Evolutionary conservation across 1,140 invertebrate species (phyloP), one percentile per base, ranked within the genome.

Genomic region (Steinernema feltiae): DNA sequence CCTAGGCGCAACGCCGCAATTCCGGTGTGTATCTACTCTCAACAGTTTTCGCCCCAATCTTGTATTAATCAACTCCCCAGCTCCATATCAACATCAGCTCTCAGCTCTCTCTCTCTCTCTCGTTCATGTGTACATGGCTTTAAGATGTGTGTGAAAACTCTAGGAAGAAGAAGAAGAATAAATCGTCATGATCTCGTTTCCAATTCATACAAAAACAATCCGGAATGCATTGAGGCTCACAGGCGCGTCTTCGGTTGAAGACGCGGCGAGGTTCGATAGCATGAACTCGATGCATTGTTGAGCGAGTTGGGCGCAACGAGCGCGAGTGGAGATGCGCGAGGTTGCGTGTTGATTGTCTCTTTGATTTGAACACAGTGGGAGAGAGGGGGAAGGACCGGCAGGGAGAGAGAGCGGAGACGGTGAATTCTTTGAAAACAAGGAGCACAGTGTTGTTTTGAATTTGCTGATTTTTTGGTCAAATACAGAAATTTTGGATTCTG

Each of bases 161-260:
- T n/a, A 63, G 24, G 53, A 63, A 41, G 35, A 41, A 41, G 7
- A 41, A 41, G 35, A 41, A 41, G 53, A 63, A 63, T 63, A 63
- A 63, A 63, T 63, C 53, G 53, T 63, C 53, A 63, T 63, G 53
- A 63, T 63, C 53, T 63, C 53, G 53, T 63, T 63, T 27, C 7
- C 15, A 63, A 63, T 63, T 63, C 53, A 63, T 63, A 63, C 53
- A 63, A 63, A 63, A 63, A 63, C 53, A 63, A 63, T 63, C 53
- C 53, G 7, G 53, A 63, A 63, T 63, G 53, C 53, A 63, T 63
- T 7, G 2, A 7, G 53, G 35, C 18, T 41, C n/a, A n/a, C n/a
- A n/a, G n/a, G n/a, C n/a, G 35, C 35, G 35, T 41, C 35, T 41
- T 41, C 35, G n/a, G n/a, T 41, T 41, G 7, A 18, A 41, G 35